phyloP scores from a whole-genome alignment of 64 coral and sea anemone species.

The Montipora efflorescens region DNA sequence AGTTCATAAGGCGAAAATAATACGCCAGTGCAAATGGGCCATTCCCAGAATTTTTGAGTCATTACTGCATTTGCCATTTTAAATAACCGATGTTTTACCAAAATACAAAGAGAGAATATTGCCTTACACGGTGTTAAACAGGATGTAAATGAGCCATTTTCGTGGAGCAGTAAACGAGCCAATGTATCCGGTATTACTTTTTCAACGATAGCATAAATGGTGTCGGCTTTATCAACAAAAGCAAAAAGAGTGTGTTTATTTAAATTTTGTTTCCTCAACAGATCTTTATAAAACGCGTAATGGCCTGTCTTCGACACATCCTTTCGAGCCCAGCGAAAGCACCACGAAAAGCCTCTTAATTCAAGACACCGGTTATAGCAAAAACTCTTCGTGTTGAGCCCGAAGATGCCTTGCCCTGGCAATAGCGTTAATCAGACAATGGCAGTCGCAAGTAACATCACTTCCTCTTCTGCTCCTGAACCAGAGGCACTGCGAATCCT shows the following conservation, averaged over 20 bases:
- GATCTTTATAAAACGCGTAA: background rate
- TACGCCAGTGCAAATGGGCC: background rate
- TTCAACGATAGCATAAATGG: background rate
- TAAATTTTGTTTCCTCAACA: background rate
- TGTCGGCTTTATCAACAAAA: background rate
- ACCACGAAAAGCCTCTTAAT: too few species aligned
- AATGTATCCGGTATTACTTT: slow-evolving; percentile 25
- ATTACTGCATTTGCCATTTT: background rate
- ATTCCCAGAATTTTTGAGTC: background rate
- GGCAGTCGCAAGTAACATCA: background rate
- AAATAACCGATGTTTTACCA: background rate
- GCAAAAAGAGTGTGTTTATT: background rate
- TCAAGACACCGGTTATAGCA: too few species aligned
- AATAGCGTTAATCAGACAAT: background rate
- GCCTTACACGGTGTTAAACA: background rate
- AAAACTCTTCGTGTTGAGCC: background rate
- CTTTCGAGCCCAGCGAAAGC: background rate
- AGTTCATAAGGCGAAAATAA: background rate
- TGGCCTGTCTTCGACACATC: background rate
- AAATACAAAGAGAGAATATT: background rate
- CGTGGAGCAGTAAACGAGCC: background rate
- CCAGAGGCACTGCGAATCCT: slow-evolving; percentile 12
- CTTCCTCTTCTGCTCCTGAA: slow-evolving; percentile 1
- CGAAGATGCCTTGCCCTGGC: background rate
- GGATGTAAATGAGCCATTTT: slow-evolving; percentile 5